Conservation (phyloP, 1,140 invertebrate species). For the Capitella teleta region DNA sequence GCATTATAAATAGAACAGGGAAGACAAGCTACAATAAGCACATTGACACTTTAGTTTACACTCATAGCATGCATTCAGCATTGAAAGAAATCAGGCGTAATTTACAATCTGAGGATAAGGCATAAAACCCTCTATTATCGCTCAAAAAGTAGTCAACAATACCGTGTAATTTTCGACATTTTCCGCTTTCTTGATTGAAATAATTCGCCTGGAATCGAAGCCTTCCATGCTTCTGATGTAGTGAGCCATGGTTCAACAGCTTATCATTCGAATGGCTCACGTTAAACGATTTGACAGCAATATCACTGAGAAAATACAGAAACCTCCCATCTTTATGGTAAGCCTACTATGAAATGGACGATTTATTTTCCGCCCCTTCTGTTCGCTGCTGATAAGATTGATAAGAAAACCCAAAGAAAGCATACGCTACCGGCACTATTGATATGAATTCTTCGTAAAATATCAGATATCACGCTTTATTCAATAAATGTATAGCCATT, state of each 20-base stretch:
- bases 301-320: too few relatives aligned
- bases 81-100: background rate
- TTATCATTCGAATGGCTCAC: too few relatives aligned
- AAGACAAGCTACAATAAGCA: background rate
- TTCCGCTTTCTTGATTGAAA: slow-evolving; percentile 25
- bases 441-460: too few relatives aligned
- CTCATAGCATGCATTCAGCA: background rate
- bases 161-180: slow-evolving; percentile 29
- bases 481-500: too few relatives aligned
- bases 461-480: too few relatives aligned
- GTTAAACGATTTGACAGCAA: too few relatives aligned
- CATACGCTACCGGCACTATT: too few relatives aligned
- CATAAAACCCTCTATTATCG: background rate
- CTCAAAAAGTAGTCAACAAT: slow-evolving; percentile 7
- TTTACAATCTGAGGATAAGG: background rate
- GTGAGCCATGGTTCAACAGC: slow-evolving; percentile 23
- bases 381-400: too few relatives aligned
- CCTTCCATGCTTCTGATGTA: slow-evolving; percentile 25
- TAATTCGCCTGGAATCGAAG: slow-evolving; percentile 18
- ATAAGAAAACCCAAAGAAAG: too few relatives aligned
- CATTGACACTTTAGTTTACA: background rate
- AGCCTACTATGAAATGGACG: too few relatives aligned
- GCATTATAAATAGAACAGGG: background rate
- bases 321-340: too few relatives aligned
- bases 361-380: too few relatives aligned